Base-by-base conservation (phyloP, 2,113 vertebrate species). In the Tachysurus fulvidraco region DNA sequence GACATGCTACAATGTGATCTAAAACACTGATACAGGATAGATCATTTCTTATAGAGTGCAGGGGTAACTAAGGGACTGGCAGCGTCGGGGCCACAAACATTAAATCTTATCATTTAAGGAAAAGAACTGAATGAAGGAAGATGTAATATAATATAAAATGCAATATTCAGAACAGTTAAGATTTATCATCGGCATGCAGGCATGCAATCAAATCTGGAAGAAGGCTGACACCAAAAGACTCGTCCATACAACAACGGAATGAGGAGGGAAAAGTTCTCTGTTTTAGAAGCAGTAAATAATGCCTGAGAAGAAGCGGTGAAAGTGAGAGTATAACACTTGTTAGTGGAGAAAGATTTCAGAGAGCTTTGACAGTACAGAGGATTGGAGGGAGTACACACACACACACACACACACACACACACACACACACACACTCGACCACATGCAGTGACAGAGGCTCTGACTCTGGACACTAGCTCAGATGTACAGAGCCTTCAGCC, bases 261-360 rank as follows among this genome's bases (percentile, higher is more conserved):
- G 21, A 50, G 57, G 59, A 16, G 52, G 78, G 57, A 65, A 69
- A 83, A 28, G 11, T 64, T 64, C n/a, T 6, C 78, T 41, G 36
- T 17, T 54, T 69, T 16, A 17, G 36, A 88, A 57, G 60, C 64
- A 44, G 76, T 81, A 50, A 16, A 16, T 36, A 83, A 52, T 52
- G 85, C 81, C 36, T 14, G 28, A 44, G 79, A 16, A 21, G 41
- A 83, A 14, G 65, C 12, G 14, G 50, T 60, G 85, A 76, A 77
- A 28, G 41, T n/a, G 65, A 77, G 74, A 78, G 50, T 54, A 5
- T 84, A 64, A 74, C 57, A n/a, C 88, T 84, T 80, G 81, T 80
- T 77, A 82, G 50, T 55, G 64, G 60, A 71, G 54, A 81, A 60
- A 55, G n/a, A 44, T 55, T 84, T 28, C 65, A 36, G 44, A 11